These are phyloP conservation scores for Macropodus opercularis DNA, from an alignment of 2,797 vertebrate species.

Conservation along the genomic window DNA sequence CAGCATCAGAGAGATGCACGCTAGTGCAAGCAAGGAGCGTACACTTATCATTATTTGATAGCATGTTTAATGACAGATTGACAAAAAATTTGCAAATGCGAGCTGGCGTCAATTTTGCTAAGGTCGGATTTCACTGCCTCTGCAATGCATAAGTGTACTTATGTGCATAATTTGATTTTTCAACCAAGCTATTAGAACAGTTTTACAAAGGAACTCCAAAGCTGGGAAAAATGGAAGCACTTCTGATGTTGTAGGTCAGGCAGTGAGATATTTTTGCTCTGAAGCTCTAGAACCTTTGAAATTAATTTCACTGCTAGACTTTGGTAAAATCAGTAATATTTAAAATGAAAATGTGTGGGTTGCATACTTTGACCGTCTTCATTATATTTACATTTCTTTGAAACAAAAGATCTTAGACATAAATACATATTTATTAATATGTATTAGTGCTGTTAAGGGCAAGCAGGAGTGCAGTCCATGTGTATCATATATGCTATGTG, in stretches of 20 bases:
- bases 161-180: conserved; percentile 95
- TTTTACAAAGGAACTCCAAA: conserved; percentile 86
- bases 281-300: conserved; percentile 52
- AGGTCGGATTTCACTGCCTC: conserved; percentile 89
- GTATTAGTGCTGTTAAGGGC: neutral
- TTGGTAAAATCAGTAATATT: conserved; percentile 25
- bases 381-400: neutral
- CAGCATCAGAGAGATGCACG: conserved; percentile 89
- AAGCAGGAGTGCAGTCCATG: neutral
- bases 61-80: conserved; percentile 99
- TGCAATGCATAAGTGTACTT: conserved; percentile 89
- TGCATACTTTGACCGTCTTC: neutral
- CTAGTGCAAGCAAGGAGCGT: conserved; percentile 87
- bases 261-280: conserved; percentile 72
- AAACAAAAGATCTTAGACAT: neutral
- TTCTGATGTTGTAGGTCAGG: conserved; percentile 88
- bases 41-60: conserved; percentile 98
- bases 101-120: conserved; percentile 90
- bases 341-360: conserved; percentile 6
- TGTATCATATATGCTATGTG: conserved; percentile 22
- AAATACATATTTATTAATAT: neutral
- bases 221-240: conserved; percentile 81
- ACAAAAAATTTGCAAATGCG: conserved; percentile 95
- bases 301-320: conserved; percentile 51
- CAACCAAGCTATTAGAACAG: conserved; percentile 89